Evolutionary conservation across 2,888 invertebrate genomes (phyloP).

Genomic region (Drosophila tripunctata): DNA sequence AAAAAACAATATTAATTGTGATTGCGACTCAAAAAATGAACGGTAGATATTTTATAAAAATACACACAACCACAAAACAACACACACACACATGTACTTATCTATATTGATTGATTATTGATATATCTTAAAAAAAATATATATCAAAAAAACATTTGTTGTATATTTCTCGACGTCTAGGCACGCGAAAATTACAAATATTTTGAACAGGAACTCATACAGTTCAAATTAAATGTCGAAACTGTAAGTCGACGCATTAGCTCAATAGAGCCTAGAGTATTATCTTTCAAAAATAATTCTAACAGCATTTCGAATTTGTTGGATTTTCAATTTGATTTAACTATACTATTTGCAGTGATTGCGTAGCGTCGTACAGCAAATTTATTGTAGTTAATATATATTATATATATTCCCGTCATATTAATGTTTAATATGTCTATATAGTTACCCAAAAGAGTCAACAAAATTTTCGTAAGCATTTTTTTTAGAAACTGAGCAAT

Average conservation of each 20-base stretch:
- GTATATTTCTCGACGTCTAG: slow-evolving; percentile 80
- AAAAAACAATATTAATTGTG: slow-evolving; percentile 40
- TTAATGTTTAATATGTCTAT: slow-evolving; percentile 68
- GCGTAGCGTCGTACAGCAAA: slow-evolving; percentile 69
- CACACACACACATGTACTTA: slow-evolving; percentile 26
- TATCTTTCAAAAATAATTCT: slow-evolving; percentile 35
- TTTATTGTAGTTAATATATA: slow-evolving; percentile 47
- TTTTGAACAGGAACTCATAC: slow-evolving; percentile 81
- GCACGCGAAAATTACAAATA: slow-evolving; percentile 81
- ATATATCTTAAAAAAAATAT: too few species aligned
- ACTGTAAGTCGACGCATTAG: slow-evolving; percentile 74
- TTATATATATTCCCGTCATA: slow-evolving; percentile 52
- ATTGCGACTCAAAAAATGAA: slow-evolving; percentile 33
- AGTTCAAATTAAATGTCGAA: slow-evolving; percentile 81
- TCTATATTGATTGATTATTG: slow-evolving; percentile 28
- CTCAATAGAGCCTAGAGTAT: slow-evolving; percentile 34
- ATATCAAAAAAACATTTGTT: slow-evolving; percentile 55
- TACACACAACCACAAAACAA: slow-evolving; percentile 24
- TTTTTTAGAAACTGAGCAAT: slow-evolving; percentile 30
- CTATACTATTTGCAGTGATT: slow-evolving; percentile 68
- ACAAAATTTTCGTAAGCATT: slow-evolving; percentile 46
- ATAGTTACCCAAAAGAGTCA: slow-evolving; percentile 39
- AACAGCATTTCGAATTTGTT: slow-evolving; percentile 66
- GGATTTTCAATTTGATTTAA: slow-evolving; percentile 25
- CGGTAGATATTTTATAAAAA: slow-evolving; percentile 83